These are phyloP conservation scores for Eudemis profundana DNA, from an alignment of 2,888 invertebrate species.

Conservation along the genomic window DNA sequence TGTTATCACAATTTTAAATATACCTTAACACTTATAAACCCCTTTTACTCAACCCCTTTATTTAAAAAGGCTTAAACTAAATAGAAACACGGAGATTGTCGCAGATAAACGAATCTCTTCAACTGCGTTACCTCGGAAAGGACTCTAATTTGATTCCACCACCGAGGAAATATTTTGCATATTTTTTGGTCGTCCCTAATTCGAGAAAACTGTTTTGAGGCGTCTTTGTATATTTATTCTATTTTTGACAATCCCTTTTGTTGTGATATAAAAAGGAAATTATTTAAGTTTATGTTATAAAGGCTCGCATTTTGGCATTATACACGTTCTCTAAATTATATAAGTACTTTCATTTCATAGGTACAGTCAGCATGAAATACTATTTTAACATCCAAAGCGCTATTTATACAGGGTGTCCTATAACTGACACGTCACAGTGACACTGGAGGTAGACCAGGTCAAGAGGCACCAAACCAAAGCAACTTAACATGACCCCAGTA, in stretches of 20 bases:
- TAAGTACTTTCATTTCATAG: too few relatives aligned
- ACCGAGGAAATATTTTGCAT: constrained; percentile 27
- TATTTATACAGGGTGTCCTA: too few relatives aligned
- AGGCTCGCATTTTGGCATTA: background rate
- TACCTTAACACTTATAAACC: background rate
- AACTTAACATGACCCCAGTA: too few relatives aligned
- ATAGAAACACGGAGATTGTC: constrained; percentile 20
- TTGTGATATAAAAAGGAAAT: background rate
- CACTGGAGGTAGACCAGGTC: too few relatives aligned
- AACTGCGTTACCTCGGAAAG: constrained; percentile 19
- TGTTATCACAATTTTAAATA: too few relatives aligned
- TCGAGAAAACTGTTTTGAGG: constrained; percentile 24
- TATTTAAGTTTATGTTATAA: background rate
- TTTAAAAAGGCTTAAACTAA: constrained; percentile 39
- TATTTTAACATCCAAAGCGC: too few relatives aligned
- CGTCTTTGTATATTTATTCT: constrained; percentile 15
- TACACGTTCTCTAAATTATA: too few relatives aligned
- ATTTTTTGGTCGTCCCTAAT: constrained; percentile 20
- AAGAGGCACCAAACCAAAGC: too few relatives aligned
- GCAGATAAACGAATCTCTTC: constrained; percentile 22
- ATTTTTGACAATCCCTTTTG: constrained; percentile 13
- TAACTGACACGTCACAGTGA: too few relatives aligned
- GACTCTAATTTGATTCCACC: constrained; percentile 34
- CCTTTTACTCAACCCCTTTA: constrained; percentile 26
- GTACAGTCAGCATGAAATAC: too few relatives aligned